Evolutionary conservation across 2,797 vertebrate species (phyloP), one percentile per base, ranked within the genome.

Genomic region (Luscinia luscinia): DNA sequence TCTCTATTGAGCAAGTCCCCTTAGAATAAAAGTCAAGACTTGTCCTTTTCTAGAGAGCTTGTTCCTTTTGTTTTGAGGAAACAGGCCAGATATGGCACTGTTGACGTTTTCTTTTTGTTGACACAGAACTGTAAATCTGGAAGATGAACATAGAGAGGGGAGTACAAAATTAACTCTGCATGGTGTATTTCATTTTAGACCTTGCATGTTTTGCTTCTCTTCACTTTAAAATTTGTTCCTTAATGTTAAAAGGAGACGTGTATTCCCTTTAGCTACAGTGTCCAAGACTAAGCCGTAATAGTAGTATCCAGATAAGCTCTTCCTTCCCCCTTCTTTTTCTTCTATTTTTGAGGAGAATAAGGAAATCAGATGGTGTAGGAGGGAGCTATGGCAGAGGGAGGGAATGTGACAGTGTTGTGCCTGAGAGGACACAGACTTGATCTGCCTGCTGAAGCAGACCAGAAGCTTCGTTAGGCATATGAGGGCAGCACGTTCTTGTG

Each of bases 401-500:
- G 5, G 38, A 49, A 51, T 1, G 40, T 63, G 87, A 62, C 68
- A 93, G 36, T 68, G 34, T 6, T 70, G 21, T 64, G 49, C 82
- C 51, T 57, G 27, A 63, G 58, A 77, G 57, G 38, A 70, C 69
- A 67, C 24, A 43, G 52, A 40, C 78, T 1, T 36, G 16, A 62
- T 72, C 15, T 63, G 82, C 45, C 49, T 87, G 48, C 72, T 58
- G 64, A 67, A 79, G 69, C 46, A 83, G 58, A 54, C 38, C 58
- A 34, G 54, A 75, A 89, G 90, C 69, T 67, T 52, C 27, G 22
- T 43, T 12, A 79, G 84, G 91, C 73, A 12, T 51, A 5, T 6
- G 64, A 95, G 75, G 76, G 79, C 96, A 96, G 90, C 67, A n/a
- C 6, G 5, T 74, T 84, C 78, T 74, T 85, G 48, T 87, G 57